Evolutionary conservation across 2,113 vertebrate species (phyloP), one percentile per base, ranked within the genome.

Genomic region (Pomatorhinus ruficollis): DNA sequence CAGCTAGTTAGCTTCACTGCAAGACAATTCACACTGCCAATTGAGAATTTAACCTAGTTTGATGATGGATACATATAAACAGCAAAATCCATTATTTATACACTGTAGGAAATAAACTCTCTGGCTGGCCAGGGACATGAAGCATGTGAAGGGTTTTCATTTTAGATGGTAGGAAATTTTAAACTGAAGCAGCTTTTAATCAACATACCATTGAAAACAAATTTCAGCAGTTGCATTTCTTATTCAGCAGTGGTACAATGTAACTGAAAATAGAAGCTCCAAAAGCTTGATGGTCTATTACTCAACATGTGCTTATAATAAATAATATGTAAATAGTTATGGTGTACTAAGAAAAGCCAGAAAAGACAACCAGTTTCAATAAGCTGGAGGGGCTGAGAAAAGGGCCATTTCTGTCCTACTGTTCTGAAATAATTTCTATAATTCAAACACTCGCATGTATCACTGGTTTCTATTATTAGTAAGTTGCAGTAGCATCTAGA

Each of bases 1-100:
- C 97, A 98, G 96, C 96, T 98, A 97, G 95, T 98, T 98, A 98
- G 96, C 95, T 97, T 97, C 98, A 90, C 97, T 96, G 96, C 95
- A 95, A 92, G 96, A 98, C 97, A 97, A 98, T 98, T 98, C 97
- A 97, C 94, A 84, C 95, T 96, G 96, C 92, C 96, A 97, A 87
- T 52, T 95, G 94, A 97, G 95, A 97, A 97, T 95, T 97, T 97
- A 96, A 92, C 96, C 92, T 97, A 93, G 85, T 97, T 94, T 97
- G 65, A 98, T 98, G 97, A 98, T 97, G 97, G 97, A 98, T 98
- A 97, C 83, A 87, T 88, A 97, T 96, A 98, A 98, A 97, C 96
- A 97, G 88, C 66, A 96, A 98, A 98, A 98, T 97, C 97, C 95
- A 98, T 98, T 98, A 98, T 98, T 98, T 98, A 98, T 95, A 97